Evolutionary conservation across 1,140 invertebrate species (phyloP).

Genomic region (Aphidius gifuensis): DNA sequence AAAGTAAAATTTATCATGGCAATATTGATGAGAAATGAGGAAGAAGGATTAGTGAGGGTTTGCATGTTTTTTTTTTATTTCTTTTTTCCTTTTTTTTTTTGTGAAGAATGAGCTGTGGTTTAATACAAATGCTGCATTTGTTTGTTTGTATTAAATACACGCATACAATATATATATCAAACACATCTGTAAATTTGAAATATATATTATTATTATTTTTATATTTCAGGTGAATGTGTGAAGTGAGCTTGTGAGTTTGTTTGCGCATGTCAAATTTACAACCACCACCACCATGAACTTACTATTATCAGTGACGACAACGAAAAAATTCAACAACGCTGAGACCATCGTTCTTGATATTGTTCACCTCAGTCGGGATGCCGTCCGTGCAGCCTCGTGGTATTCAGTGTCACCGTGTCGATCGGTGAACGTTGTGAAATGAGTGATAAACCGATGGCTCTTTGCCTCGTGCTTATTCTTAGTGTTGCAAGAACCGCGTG

Average conservation of each 20-base stretch:
- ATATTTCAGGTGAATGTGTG: not conserved
- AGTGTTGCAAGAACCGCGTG: constrained; percentile 33
- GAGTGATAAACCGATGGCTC: too few relatives aligned
- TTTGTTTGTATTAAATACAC: too few relatives aligned
- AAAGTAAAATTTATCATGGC: constrained; percentile 43
- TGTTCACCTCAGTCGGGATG: constrained; percentile 52
- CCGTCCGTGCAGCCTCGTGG: constrained; percentile 45
- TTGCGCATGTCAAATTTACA: not conserved
- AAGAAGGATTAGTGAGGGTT: constrained; percentile 32
- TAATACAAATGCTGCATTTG: too few relatives aligned
- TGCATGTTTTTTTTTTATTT: not conserved
- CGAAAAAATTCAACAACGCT: too few relatives aligned
- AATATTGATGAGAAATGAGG: constrained; percentile 45
- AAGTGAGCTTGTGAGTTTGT: not conserved
- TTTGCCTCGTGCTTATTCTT: constrained; percentile 5
- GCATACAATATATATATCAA: too few relatives aligned
- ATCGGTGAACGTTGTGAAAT: constrained; percentile 36
- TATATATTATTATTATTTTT: too few relatives aligned
- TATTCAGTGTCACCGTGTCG: constrained; percentile 39
- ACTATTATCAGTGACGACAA: too few relatives aligned
- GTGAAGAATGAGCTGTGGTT: too few relatives aligned
- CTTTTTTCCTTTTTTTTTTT: not conserved
- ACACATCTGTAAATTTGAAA: too few relatives aligned
- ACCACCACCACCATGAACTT: too few relatives aligned
- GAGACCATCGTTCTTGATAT: too few relatives aligned